Conservation (phyloP, 2,888 invertebrate species). For the Dione vanillae region DNA sequence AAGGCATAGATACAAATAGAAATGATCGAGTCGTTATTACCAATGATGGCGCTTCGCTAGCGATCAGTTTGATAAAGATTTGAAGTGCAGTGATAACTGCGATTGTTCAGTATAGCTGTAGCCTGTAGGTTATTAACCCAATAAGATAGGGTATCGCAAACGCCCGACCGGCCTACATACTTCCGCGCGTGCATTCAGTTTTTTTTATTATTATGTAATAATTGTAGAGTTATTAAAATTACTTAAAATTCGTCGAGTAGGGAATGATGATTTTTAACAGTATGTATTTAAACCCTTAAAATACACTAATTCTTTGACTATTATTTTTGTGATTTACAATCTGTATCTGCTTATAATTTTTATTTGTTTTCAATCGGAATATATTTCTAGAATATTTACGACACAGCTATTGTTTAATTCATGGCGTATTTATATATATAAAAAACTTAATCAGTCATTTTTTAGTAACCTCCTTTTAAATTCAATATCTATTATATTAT, state of each 20-base stretch:
- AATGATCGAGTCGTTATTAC: background rate
- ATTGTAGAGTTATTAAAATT: background rate
- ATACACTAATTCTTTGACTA: too few relatives aligned
- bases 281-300: too few relatives aligned
- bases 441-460: background rate
- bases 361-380: too few relatives aligned
- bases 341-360: too few relatives aligned
- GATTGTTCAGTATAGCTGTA: constrained; percentile 75
- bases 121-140: constrained; percentile 81
- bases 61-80: constrained; percentile 56
- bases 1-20: background rate
- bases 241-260: background rate
- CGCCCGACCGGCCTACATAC: constrained; percentile 78
- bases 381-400: too few relatives aligned
- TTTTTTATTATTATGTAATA: constrained; percentile 29
- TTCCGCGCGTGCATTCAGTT: constrained; percentile 60
- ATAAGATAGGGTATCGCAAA: constrained; percentile 75
- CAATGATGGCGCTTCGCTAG: constrained; percentile 3
- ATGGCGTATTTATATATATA: background rate
- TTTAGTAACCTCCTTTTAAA: background rate
- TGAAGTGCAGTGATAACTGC: constrained; percentile 60
- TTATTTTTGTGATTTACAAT: too few relatives aligned
- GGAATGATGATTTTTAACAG: too few relatives aligned
- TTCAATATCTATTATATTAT: background rate
- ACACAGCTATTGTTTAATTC: too few relatives aligned